These are phyloP conservation scores for Petrocephalus schoutedeni DNA, from an alignment of 2,797 vertebrate species.

Conservation along the genomic window DNA sequence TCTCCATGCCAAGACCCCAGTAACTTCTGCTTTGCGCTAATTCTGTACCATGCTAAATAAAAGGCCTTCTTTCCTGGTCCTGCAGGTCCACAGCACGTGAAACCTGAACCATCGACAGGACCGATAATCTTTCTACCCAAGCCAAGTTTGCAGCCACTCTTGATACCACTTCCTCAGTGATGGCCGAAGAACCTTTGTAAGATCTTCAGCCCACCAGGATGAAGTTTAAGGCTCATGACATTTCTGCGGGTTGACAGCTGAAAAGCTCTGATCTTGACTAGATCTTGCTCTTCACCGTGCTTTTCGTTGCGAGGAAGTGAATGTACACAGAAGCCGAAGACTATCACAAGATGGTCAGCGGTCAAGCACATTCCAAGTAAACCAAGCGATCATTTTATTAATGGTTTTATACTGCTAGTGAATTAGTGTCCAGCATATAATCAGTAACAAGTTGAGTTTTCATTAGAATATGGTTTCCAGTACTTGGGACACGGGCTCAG, in stretches of 20 bases:
- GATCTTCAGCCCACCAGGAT: not conserved
- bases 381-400: not conserved
- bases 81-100: not conserved
- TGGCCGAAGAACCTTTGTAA: not conserved
- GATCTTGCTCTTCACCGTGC: not conserved
- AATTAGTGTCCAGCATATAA: not conserved
- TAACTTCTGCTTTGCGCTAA: not conserved
- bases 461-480: not conserved
- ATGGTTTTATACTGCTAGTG: slow-evolving; percentile 6
- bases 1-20: not conserved
- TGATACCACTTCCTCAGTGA: not conserved
- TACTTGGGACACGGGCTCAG: not conserved
- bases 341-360: not conserved
- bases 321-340: not conserved
- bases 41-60: not conserved
- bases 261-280: slow-evolving; percentile 7
- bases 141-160: not conserved
- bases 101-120: not conserved
- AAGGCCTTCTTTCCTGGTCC: not conserved
- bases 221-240: not conserved
- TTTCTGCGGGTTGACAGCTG: not conserved
- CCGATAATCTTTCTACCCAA: not conserved
- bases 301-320: not conserved
- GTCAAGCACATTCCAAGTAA: not conserved
- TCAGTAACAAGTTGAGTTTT: not conserved